These are phyloP conservation scores for Patagioenas fasciata DNA, from an alignment of 2,113 vertebrate species.

Conservation along the genomic window DNA sequence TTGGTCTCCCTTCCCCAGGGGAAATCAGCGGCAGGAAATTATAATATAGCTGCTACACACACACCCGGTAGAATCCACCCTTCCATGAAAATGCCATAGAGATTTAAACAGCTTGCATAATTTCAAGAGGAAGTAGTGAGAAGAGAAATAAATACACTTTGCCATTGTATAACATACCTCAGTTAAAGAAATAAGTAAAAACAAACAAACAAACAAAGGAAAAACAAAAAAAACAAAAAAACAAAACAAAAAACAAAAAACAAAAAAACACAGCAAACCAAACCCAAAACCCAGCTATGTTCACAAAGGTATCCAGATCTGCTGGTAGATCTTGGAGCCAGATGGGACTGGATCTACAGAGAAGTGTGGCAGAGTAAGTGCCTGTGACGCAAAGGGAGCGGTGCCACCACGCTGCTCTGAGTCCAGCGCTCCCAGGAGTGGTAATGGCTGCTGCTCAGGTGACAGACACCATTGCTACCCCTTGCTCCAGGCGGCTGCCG, in stretches of 20 bases:
- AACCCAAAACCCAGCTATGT: background rate
- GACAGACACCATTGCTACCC: background rate
- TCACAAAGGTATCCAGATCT: background rate
- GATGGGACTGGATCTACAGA: background rate
- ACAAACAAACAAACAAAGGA: background rate
- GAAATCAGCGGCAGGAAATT: background rate
- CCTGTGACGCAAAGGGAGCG: background rate
- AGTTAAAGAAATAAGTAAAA: too few species aligned
- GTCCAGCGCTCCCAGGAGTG: background rate
- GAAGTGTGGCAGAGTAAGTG: background rate
- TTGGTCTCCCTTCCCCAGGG: background rate
- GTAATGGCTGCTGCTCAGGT: background rate
- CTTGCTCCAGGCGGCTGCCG: constrained; percentile 10
- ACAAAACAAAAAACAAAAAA: too few species aligned
- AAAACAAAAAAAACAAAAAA: too few species aligned
- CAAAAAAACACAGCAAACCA: too few species aligned
- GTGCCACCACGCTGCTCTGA: rapidly evolving
- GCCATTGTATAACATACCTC: background rate
- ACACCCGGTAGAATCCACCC: background rate
- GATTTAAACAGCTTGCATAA: constrained; percentile 45
- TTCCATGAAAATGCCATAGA: constrained; percentile 26
- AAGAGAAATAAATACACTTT: constrained; percentile 14
- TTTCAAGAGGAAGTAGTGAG: background rate
- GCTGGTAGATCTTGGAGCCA: background rate
- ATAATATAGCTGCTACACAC: background rate